Evolutionary conservation across 1,140 invertebrate genomes (phyloP).

Genomic region (Charaxes varanes): DNA sequence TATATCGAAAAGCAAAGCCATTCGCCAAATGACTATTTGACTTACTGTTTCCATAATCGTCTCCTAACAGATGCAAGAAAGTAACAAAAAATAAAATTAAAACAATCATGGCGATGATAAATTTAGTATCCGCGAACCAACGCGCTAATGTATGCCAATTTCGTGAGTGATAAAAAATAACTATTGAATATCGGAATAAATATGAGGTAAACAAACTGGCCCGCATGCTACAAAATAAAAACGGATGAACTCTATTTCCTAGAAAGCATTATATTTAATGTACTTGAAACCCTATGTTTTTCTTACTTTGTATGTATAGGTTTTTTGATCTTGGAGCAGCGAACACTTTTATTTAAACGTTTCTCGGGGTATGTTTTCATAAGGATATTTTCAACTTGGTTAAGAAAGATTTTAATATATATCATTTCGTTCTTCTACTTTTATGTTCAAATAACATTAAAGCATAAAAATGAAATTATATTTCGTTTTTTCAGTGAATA

Average conservation of each 20-base stretch:
- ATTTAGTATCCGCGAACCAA: slow-evolving; percentile 24
- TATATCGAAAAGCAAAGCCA: slow-evolving; percentile 64
- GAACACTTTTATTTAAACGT: too few relatives aligned
- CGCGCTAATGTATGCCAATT: slow-evolving; percentile 24
- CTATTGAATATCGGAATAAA: slow-evolving; percentile 12
- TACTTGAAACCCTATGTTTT: slow-evolving; percentile 1
- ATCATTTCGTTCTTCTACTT: too few relatives aligned
- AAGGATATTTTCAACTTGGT: too few relatives aligned
- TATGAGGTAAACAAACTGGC: slow-evolving; percentile 9
- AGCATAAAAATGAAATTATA: too few relatives aligned
- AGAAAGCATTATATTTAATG: slow-evolving; percentile 8
- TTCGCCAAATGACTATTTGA: slow-evolving; percentile 60
- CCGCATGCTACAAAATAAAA: slow-evolving; percentile 20
- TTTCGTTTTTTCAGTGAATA: too few relatives aligned
- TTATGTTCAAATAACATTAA: too few relatives aligned
- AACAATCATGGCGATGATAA: slow-evolving; percentile 53
- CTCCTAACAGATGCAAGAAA: slow-evolving; percentile 73
- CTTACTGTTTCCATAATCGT: slow-evolving; percentile 74
- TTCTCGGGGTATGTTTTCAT: too few relatives aligned
- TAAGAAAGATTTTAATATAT: too few relatives aligned
- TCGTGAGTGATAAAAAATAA: slow-evolving; percentile 22
- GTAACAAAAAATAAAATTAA: slow-evolving; percentile 67
- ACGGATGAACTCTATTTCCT: slow-evolving; percentile 19
- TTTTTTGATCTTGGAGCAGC: too few relatives aligned
- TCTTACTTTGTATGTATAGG: too few relatives aligned